These are phyloP conservation scores for Spea hammondii DNA, from an alignment of 2,797 vertebrate genomes.

Conservation along the genomic window DNA sequence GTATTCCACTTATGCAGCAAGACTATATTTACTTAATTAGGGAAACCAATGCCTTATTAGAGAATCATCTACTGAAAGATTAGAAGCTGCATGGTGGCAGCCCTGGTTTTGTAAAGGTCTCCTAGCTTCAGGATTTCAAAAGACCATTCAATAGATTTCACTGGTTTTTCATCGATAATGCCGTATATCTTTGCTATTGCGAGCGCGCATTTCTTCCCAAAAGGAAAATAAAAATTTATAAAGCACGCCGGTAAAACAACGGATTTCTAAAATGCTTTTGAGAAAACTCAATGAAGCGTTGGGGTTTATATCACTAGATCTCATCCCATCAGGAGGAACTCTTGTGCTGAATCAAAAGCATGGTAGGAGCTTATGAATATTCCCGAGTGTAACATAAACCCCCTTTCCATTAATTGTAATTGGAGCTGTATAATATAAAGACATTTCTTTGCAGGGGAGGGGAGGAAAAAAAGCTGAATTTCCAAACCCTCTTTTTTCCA, in stretches of 20 bases:
- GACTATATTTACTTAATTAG: slow-evolving; percentile 23
- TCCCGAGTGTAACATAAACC: slow-evolving; percentile 20
- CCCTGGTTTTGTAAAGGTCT: not conserved
- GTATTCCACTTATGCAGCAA: slow-evolving; percentile 13
- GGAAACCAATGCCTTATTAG: slow-evolving; percentile 21
- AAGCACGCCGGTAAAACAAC: not conserved
- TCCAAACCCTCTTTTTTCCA: slow-evolving; percentile 26
- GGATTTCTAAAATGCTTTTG: slow-evolving; percentile 4
- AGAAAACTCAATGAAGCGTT: slow-evolving; percentile 31
- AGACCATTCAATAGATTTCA: not conserved
- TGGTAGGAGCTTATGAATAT: slow-evolving; percentile 42
- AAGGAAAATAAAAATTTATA: not conserved
- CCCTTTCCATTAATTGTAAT: slow-evolving; percentile 2
- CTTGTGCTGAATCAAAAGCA: slow-evolving; percentile 46
- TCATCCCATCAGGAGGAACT: slow-evolving; percentile 15
- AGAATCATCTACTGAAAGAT: slow-evolving; percentile 16
- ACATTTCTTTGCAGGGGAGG: not conserved
- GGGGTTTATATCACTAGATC: slow-evolving; percentile 21
- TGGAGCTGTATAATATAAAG: slow-evolving; percentile 13
- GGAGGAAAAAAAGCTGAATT: slow-evolving; percentile 15
- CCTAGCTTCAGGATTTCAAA: not conserved
- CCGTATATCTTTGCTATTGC: no score
- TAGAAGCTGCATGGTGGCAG: no score
- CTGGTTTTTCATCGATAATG: not conserved
- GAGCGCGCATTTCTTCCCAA: not conserved